Evolutionary conservation across 2,113 vertebrate species (phyloP), one percentile per base, ranked within the genome.

Genomic region (Xenopus borealis): DNA sequence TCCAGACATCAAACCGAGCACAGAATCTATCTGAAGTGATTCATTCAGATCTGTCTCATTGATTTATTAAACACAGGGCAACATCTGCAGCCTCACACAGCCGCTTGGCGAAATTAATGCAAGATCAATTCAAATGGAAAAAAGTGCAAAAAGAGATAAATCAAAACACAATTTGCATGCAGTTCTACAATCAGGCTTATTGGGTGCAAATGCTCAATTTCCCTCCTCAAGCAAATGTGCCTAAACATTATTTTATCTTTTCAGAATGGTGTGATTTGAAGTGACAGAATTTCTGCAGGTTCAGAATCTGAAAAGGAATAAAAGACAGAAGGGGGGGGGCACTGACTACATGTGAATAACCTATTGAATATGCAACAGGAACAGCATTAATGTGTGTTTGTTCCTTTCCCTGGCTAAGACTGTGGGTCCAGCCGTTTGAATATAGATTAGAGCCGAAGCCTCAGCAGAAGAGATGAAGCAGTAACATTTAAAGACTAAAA

Each of bases 41-140:
- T 94, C 91, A 94, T 93, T 93, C 91, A 90, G 91, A 92, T 92
- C 89, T 91, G 90, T 92, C 89, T 89, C 89, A 91, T 92, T 93
- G 92, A 93, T 93, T 92, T 92, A 92, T 93, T 93, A 92, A 93
- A 93, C 89, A 88, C 91, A 91, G 87, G 88, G 91, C 90, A 94
- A 91, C 92, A 91, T 93, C 91, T 92, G 91, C 92, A 93, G 91
- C 88, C 87, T 90, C 88, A 86, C 88, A 91, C 87, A 91, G 89
- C 85, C 74, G 84, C 89, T 90, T 85, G 88, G 88, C 83, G 81
- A 92, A 93, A 92, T 92, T 89, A 92, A 92, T 93, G 90, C 91
- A 89, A 88, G 90, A 93, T 92, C 92, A 93, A 93, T 93, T 93
- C 90, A 91, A 91, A 93, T 89, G 89, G 88, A 92, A 90, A 91